Percentiles rank a stretch among this genome's conserved stretches.
Conservation (phyloP, 2,113 vertebrate species). For the Ceuthmochares aereus region DNA sequence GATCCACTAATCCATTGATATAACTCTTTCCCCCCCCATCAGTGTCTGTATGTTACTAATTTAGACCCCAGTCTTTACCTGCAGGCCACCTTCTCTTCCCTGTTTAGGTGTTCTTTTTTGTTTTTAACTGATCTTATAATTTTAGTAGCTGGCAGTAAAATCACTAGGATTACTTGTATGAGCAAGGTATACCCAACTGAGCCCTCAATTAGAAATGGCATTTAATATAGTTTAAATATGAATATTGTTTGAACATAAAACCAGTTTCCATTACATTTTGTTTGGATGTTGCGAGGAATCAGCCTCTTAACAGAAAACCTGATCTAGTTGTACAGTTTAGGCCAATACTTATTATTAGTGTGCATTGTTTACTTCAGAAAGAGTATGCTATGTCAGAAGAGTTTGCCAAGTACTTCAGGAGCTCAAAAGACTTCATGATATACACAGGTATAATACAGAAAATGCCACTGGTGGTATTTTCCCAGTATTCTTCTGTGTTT, state of each 20-base stretch:
- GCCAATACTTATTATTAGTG: neutral
- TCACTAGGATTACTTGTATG: neutral
- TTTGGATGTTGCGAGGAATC: neutral
- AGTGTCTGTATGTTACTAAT: neutral
- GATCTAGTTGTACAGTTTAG: neutral
- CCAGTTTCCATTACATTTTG: neutral
- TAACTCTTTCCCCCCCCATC: neutral
- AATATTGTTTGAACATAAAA: neutral
- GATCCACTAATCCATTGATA: neutral
- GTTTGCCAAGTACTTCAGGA: neutral
- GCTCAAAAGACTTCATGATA: neutral
- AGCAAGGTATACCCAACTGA: neutral
- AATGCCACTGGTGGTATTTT: neutral
- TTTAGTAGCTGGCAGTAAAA: neutral
- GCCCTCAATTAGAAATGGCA: neutral
- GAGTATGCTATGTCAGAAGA: neutral
- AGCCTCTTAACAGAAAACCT: neutral
- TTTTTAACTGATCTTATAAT: neutral
- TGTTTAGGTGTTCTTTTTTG: neutral
- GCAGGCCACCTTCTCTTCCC: neutral
- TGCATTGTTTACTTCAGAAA: neutral
- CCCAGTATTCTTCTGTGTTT: neutral
- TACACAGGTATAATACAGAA: neutral
- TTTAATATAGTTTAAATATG: neutral
- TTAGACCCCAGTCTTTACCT: neutral